Base-by-base conservation (phyloP, 30 jellyfish, hydroid and myxozoan species). In the Chironex yamaguchii region DNA sequence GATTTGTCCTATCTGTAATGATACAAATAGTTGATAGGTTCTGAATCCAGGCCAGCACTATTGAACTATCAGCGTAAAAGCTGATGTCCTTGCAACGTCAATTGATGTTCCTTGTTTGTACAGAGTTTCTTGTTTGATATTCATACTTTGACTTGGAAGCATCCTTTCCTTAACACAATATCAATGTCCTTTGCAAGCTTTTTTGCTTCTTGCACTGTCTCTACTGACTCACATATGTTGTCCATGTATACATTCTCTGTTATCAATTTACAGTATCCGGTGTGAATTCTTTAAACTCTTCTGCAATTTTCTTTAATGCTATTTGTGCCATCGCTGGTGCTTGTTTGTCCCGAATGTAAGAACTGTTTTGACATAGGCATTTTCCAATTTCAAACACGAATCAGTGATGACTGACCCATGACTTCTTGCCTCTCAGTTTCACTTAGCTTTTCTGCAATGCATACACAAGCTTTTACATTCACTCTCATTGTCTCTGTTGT, bases 401-500 rank as follows among this genome's bases (percentile, higher is more conserved):
- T 83, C 87, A 9, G 62, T 84, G 52, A 83, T 83, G 35, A 69
- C 42, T 33, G n/a, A n/a, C n/a, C n/a, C n/a, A 33, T 29, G 23
- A 81, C 87, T 62, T 83, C 93, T 52, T 67, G 81, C 64, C 53
- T 67, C 67, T 83, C 86, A 36, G 42, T 29, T 26, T 30, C 76
- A 12, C 96, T 87, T 34, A 75, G 71, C 58, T 67, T 4, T 29
- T 49, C 86, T 62, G 87, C 91, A 25, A 48, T 49, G 65, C 81
- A 87, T 73, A 4, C 34, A 49, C 96, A 73, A 17, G 34, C 78
- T 63, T 71, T 74, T 23, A 73, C 90, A 72, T 33, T 42, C 12
- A 74, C 90, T 53, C 90, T 85, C 96, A 85, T 85, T 74, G 85
- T 34, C 65, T 85, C 96, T 50, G 86, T 86, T 58, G 90, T 62